Evolutionary conservation across 2,888 invertebrate species (phyloP).

Genomic region (Drosophila greeni): DNA sequence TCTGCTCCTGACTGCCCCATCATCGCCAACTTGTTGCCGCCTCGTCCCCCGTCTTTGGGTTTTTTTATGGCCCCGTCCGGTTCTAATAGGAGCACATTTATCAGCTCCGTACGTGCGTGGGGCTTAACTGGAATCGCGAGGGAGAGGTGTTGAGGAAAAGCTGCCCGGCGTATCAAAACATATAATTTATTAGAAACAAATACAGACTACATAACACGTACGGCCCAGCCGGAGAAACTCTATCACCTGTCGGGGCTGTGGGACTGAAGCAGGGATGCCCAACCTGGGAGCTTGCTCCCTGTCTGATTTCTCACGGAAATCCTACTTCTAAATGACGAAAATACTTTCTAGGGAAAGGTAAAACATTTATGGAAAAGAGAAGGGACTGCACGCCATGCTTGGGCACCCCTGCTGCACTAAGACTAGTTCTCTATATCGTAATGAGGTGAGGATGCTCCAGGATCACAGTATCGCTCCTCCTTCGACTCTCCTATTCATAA

Average conservation of each 20-base stretch:
- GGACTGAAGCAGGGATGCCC: slow-evolving; percentile 18
- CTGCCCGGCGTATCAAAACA: slow-evolving; percentile 12
- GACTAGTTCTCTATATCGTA: slow-evolving; percentile 2
- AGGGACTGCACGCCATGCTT: neutral
- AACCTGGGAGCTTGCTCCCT: neutral
- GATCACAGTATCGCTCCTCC: slow-evolving; percentile 36
- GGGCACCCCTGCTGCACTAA: slow-evolving; percentile 16
- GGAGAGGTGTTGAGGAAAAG: slow-evolving; percentile 49
- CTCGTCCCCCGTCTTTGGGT: neutral
- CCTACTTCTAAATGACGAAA: neutral
- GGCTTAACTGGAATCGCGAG: slow-evolving; percentile 42
- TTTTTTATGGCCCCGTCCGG: slow-evolving; percentile 42
- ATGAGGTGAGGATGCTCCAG: slow-evolving; percentile 33
- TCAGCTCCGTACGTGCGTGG: slow-evolving; percentile 67
- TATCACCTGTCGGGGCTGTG: slow-evolving; percentile 30
- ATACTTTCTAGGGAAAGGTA: slow-evolving; percentile 2
- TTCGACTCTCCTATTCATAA: neutral
- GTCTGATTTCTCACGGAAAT: neutral
- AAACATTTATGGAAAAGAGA: neutral
- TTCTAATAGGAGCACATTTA: slow-evolving; percentile 69
- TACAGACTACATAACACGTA: slow-evolving; percentile 34
- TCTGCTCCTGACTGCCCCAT: slow-evolving; percentile 23
- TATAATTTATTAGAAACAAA: slow-evolving; percentile 45
- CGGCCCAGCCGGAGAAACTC: slow-evolving; percentile 4
- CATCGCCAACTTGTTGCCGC: slow-evolving; percentile 60